Percentiles rank a stretch among this genome's conserved stretches.
Evolutionary conservation across 1,140 invertebrate species (phyloP).

Genomic region (Microplitis demolitor): DNA sequence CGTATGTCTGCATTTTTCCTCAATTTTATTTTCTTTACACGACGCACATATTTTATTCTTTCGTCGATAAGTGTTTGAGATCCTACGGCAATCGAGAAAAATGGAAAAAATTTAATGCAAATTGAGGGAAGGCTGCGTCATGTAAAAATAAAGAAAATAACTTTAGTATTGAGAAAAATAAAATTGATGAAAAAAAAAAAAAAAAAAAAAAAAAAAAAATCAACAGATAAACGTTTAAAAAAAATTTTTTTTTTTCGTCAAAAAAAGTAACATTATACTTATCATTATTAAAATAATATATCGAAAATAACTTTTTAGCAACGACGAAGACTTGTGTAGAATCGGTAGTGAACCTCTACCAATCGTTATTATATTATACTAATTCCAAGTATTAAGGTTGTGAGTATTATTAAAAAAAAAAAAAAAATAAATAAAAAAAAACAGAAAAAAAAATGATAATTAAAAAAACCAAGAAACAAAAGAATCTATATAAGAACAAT

Average conservation of each 20-base stretch:
- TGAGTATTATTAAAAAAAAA: slow-evolving; percentile 41
- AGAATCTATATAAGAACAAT: slow-evolving; percentile 3
- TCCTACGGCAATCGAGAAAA: neutral
- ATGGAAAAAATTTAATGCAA: slow-evolving; percentile 2
- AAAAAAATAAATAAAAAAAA: slow-evolving; percentile 13
- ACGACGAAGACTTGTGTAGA: neutral
- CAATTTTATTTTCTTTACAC: neutral
- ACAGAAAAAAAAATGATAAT: too few species aligned
- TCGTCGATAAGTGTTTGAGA: neutral
- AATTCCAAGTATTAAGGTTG: slow-evolving; percentile 57
- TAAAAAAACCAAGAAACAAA: neutral
- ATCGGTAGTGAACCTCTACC: slow-evolving; percentile 6
- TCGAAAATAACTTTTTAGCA: neutral
- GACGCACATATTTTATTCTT: neutral
- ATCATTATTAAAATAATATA: neutral
- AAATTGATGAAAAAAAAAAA: too few species aligned
- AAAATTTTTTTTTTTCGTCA: too few species aligned
- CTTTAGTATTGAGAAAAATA: neutral
- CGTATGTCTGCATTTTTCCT: neutral
- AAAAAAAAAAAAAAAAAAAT: too few species aligned
- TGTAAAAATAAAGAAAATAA: neutral
- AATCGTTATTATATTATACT: slow-evolving; percentile 35
- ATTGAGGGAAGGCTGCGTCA: neutral
- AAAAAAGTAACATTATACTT: too few species aligned
- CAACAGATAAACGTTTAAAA: neutral